A percentile compares a stretch with the other conserved stretches of the same genome.
Evolutionary conservation across 2,113 vertebrate genomes (phyloP).

Genomic region (Mormyrus iriodes): DNA sequence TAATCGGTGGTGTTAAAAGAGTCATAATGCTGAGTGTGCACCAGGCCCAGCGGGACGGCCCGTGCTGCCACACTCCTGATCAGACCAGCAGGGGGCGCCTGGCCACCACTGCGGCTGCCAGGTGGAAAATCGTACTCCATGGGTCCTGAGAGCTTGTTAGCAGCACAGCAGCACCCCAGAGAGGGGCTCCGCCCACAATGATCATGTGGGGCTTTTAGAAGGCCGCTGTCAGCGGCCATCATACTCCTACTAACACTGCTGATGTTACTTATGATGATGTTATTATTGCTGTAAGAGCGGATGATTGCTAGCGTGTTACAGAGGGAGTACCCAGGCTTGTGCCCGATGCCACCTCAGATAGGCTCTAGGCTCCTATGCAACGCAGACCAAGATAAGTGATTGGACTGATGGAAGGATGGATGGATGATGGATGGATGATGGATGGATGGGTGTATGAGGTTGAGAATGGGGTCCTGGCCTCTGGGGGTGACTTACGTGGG

Average conservation of each 20-base stretch:
- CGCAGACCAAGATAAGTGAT: neutral
- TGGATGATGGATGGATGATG: neutral
- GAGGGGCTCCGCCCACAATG: neutral
- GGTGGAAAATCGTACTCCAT: neutral
- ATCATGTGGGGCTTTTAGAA: neutral
- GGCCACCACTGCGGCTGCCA: neutral
- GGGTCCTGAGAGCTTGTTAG: neutral
- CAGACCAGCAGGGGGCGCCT: neutral
- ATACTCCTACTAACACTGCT: neutral
- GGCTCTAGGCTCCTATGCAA: neutral
- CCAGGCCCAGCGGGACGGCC: neutral
- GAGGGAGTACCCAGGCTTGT: too few species aligned
- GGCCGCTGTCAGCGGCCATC: neutral
- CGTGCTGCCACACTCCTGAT: neutral
- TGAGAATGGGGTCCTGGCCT: neutral
- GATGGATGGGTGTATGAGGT: neutral
- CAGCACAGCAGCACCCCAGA: neutral
- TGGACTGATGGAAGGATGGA: neutral
- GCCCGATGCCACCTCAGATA: too few species aligned
- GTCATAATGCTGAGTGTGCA: neutral
- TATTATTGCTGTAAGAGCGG: neutral
- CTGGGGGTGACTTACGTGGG: conserved; percentile 74
- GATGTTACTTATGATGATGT: neutral
- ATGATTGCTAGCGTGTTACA: neutral
- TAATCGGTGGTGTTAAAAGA: too few species aligned